phyloP scores from a whole-genome alignment of 2,113 vertebrate genomes.

The Sakesphorus luctuosus region DNA sequence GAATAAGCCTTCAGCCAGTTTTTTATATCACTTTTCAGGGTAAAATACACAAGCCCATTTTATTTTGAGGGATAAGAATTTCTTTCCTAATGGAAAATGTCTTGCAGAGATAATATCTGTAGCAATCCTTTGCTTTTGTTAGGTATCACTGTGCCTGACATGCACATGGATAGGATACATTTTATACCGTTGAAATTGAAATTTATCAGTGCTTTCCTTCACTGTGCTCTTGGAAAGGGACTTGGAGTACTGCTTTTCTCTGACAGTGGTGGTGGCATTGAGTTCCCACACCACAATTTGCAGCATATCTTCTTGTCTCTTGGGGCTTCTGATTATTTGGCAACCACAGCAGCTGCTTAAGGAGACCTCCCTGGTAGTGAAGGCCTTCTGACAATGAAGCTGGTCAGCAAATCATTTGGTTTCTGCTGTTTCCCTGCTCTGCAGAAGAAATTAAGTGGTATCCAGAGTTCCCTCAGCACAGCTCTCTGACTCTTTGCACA shows the following conservation, averaged over 20 bases:
- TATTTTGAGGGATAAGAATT: background rate
- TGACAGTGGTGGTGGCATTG: background rate
- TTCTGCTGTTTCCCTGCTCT: background rate
- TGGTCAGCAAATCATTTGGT: background rate
- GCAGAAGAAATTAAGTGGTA: background rate
- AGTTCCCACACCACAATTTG: background rate
- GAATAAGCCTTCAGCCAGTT: background rate
- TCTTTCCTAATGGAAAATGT: conserved; percentile 11
- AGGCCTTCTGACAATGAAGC: background rate
- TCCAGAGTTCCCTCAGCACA: background rate
- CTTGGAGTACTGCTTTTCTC: background rate
- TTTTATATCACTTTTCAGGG: background rate
- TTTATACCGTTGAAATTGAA: background rate
- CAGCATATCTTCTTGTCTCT: background rate
- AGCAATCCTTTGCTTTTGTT: background rate
- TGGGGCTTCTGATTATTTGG: background rate
- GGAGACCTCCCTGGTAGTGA: background rate
- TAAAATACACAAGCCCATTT: background rate
- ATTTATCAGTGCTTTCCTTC: background rate
- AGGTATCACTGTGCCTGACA: background rate
- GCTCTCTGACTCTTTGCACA: background rate
- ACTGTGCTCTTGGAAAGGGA: background rate
- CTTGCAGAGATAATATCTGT: background rate
- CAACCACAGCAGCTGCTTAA: background rate
- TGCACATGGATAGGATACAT: background rate